Percentiles rank a stretch among this genome's conserved stretches.
These are phyloP conservation scores for Oreochromis tanganicae DNA, from an alignment of 2,113 vertebrate species.

Conservation along the genomic window DNA sequence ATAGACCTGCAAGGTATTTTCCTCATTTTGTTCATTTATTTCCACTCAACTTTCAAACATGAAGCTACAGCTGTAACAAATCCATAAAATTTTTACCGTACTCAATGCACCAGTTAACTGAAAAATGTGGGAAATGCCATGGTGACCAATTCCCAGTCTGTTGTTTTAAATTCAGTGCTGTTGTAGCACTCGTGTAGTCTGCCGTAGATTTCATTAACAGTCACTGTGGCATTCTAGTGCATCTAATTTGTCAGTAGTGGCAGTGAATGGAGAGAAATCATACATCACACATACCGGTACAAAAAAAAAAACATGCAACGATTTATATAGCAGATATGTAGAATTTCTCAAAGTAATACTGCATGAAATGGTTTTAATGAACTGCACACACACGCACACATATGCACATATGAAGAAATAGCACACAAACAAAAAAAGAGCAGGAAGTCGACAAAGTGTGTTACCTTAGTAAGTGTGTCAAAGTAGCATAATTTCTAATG, in stretches of 20 bases:
- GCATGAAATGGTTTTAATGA: neutral
- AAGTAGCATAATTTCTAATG: neutral
- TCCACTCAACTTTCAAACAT: neutral
- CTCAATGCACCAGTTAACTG: neutral
- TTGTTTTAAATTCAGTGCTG: neutral
- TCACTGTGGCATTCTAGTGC: slow-evolving; percentile 1
- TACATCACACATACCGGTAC: neutral
- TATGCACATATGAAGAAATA: neutral
- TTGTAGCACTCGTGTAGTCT: neutral
- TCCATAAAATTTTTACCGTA: neutral
- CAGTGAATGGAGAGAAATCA: neutral
- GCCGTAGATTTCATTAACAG: neutral
- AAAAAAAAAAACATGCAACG: neutral
- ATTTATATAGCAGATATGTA: neutral
- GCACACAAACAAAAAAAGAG: neutral
- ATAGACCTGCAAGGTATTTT: neutral
- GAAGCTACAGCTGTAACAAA: neutral
- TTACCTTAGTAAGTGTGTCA: neutral
- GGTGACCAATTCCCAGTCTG: neutral
- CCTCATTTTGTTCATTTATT: neutral
- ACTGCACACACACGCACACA: neutral
- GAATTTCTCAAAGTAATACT: neutral
- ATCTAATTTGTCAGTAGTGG: slow-evolving; percentile 6
- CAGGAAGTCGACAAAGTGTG: neutral
- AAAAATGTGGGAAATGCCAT: neutral